Conservation (phyloP, 2,888 invertebrate genomes). For the Sinohyriopsis cumingii region DNA sequence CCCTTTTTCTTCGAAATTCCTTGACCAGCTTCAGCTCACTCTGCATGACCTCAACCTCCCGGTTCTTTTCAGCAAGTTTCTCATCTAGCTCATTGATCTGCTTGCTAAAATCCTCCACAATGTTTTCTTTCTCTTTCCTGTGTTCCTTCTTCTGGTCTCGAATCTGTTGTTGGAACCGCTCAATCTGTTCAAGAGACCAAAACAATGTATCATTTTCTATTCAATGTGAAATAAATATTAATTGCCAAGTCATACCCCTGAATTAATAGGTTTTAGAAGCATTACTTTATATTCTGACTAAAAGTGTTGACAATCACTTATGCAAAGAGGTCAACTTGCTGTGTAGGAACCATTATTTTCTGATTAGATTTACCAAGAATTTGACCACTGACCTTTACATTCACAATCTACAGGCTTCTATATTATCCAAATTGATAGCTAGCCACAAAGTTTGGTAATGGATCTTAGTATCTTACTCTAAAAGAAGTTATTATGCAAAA, state of each 20-base stretch:
- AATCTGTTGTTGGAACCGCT: constrained; percentile 63
- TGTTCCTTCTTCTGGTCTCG: constrained; percentile 65
- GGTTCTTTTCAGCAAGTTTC: constrained; percentile 61
- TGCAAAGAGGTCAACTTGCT: no score
- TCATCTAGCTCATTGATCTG: constrained; percentile 68
- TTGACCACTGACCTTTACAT: no score
- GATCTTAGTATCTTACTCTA: no score
- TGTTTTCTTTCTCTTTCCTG: constrained; percentile 64
- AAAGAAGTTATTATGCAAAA: no score
- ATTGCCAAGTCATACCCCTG: not conserved
- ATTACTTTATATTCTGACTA: no score
- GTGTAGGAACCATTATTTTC: no score
- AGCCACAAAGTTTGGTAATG: no score
- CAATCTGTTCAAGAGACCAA: constrained; percentile 54
- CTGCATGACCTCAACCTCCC: constrained; percentile 68
- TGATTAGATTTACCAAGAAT: no score
- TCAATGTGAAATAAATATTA: not conserved
- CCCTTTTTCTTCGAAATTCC: constrained; percentile 69
- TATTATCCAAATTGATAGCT: no score
- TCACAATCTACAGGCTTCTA: no score
- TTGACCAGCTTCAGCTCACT: constrained; percentile 70
- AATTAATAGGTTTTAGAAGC: no score
- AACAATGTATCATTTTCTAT: not conserved
- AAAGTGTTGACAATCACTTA: no score
- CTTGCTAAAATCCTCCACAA: constrained; percentile 69